Evolutionary conservation across 2,113 vertebrate species (phyloP).

Genomic region (Bos javanicus): DNA sequence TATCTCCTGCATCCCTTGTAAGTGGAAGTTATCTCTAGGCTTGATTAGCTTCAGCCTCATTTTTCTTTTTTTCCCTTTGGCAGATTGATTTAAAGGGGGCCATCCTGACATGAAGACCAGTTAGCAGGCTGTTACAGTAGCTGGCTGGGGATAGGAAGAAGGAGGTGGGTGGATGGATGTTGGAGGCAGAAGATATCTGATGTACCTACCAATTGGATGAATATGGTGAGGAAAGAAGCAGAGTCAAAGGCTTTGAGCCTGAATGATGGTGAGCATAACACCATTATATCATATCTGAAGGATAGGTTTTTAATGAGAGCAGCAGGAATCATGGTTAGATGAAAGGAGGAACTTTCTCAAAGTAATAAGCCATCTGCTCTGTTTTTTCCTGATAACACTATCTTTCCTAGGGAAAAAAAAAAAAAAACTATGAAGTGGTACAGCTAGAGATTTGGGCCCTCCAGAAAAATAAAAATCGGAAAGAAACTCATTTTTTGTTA

Average conservation of each 20-base stretch:
- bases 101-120: not conserved
- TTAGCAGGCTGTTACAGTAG: not conserved
- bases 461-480: not conserved
- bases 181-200: constrained; percentile 1
- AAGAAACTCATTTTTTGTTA: not conserved
- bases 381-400: constrained; percentile 34
- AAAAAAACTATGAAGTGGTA: not conserved
- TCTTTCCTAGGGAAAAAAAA: not conserved
- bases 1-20: constrained; percentile 12
- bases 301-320: constrained; percentile 53
- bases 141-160: not conserved
- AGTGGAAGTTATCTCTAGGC: not conserved
- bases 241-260: constrained; percentile 38
- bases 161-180: not conserved
- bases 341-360: constrained; percentile 45
- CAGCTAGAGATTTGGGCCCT: not conserved
- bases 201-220: constrained; percentile 17
- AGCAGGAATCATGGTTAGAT: constrained; percentile 51
- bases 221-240: not conserved
- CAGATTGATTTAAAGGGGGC: constrained; percentile 6
- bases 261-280: not conserved
- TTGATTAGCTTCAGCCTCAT: constrained; percentile 19
- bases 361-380: constrained; percentile 41
- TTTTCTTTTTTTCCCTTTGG: not conserved
- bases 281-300: constrained; percentile 22